phyloP scores from a whole-genome alignment of 2,888 invertebrate genomes.

The Drosophila prostipennis region DNA sequence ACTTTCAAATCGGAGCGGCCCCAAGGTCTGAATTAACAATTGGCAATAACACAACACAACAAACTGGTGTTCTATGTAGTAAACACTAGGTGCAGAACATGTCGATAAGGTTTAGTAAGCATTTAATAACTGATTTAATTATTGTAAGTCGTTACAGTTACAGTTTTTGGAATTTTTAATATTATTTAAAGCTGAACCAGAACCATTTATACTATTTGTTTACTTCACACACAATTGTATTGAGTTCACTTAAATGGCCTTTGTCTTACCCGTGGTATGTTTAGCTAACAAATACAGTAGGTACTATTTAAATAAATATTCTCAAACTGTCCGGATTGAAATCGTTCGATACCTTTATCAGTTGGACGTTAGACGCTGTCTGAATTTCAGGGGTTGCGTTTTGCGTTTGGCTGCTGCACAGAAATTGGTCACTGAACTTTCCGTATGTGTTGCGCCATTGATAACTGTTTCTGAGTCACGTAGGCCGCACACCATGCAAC shows the following conservation, averaged over 20 bases:
- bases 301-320: conserved; percentile 3
- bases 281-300: conserved; percentile 1
- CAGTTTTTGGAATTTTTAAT: too few species aligned
- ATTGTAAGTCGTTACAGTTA: too few species aligned
- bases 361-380: conserved; percentile 48
- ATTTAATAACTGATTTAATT: too few species aligned
- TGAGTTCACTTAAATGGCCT: background rate
- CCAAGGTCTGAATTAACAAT: conserved; percentile 41
- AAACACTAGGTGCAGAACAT: background rate
- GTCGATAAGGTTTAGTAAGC: too few species aligned
- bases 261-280: conserved; percentile 20
- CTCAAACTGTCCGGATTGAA: background rate
- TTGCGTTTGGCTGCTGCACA: conserved; percentile 52
- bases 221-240: too few species aligned
- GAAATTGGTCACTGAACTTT: conserved; percentile 69
- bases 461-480: conserved; percentile 78
- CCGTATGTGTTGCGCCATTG: conserved; percentile 73
- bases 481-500: conserved; percentile 74
- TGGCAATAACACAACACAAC: conserved; percentile 14
- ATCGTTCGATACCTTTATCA: conserved; percentile 22
- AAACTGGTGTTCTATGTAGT: conserved; percentile 5
- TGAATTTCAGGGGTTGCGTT: conserved; percentile 41
- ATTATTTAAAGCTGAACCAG: background rate
- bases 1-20: conserved; percentile 38
- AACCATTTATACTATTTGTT: background rate